Base-by-base conservation (phyloP, 2,113 vertebrate genomes). In the Trematomus loennbergii region DNA sequence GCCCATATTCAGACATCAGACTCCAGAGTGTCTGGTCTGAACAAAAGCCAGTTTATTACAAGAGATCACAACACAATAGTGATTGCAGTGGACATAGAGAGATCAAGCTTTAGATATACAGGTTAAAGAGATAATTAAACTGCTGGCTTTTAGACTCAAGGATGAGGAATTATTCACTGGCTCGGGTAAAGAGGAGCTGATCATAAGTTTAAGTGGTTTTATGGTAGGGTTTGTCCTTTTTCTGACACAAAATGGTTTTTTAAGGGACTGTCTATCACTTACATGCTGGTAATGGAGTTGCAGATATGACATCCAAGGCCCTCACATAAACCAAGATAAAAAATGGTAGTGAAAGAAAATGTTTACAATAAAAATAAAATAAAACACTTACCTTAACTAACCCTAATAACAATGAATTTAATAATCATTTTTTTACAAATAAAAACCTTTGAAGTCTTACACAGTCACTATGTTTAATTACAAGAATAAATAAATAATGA, bases 1-100 rank as follows among this genome's bases (percentile, higher is more conserved):
- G 80, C 55, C 58, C 48, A 15, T 68, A 84, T 71, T 85, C 76
- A 78, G 54, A 79, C 72, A 81, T 85, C 72, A 72, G 69, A 70
- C 87, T 65, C 55, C 20, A 50, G 77, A 82, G 57, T 57, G 84
- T 85, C 78, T 75, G 69, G 50, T 65, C 53, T 49, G 25, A 60
- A 79, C 73, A 76, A 78, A 85, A 73, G 71, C 65, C 50, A 73
- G 53, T 78, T 73, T 75, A 82, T 77, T 58, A 84, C 54, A 49
- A 20, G 54, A 66, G 53, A 70, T 75, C 61, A 73, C 17, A 76
- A 50, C 45, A 57, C 12, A 55, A 71, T 65, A n/a, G 22, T 25
- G 75, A 25, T 36, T 9, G 53, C 45, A 68, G 62, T 69, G 55
- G 29, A 29, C 25, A 66, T 59, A 64, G 61, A 76, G 70, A 59